A percentile compares a stretch with the other conserved stretches of the same genome.
Evolutionary conservation across 2,797 vertebrate genomes (phyloP).

Genomic region (Protosalanx chinensis): DNA sequence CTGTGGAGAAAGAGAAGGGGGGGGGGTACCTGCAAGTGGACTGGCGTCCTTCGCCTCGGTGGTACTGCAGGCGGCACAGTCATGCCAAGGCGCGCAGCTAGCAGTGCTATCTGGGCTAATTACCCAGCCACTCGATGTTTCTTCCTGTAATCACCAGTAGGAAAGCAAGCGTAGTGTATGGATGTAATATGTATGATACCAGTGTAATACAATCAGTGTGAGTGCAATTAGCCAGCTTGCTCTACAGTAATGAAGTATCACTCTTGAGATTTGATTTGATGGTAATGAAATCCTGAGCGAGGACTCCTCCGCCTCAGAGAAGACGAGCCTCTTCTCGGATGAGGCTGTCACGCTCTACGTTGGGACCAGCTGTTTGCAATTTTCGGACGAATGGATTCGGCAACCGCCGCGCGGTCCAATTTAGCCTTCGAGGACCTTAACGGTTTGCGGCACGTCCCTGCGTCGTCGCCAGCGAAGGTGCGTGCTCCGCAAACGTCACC

Average conservation of each 20-base stretch:
- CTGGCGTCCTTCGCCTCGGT: too few species aligned
- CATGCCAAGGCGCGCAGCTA: neutral
- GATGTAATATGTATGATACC: too few species aligned
- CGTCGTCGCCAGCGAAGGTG: too few species aligned
- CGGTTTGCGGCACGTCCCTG: too few species aligned
- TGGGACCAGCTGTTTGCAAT: neutral
- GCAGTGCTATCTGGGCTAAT: neutral
- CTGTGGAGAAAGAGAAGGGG: neutral
- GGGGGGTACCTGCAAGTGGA: too few species aligned
- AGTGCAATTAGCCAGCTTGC: neutral
- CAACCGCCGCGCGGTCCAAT: too few species aligned
- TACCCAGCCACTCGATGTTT: neutral
- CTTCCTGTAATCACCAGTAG: neutral
- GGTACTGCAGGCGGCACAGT: too few species aligned
- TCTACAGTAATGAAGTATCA: neutral
- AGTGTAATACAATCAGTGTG: slow-evolving; percentile 1
- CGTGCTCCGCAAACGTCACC: too few species aligned
- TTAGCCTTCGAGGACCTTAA: too few species aligned
- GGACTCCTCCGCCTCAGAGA: neutral
- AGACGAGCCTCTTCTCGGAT: neutral
- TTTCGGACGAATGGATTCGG: too few species aligned
- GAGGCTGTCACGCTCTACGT: neutral
- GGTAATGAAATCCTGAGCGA: neutral
- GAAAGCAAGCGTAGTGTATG: neutral
- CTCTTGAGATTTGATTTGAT: slow-evolving; percentile 2